Evolutionary conservation across 2,888 invertebrate genomes (phyloP).

Genomic region (Acanthosepion pharaonis): DNA sequence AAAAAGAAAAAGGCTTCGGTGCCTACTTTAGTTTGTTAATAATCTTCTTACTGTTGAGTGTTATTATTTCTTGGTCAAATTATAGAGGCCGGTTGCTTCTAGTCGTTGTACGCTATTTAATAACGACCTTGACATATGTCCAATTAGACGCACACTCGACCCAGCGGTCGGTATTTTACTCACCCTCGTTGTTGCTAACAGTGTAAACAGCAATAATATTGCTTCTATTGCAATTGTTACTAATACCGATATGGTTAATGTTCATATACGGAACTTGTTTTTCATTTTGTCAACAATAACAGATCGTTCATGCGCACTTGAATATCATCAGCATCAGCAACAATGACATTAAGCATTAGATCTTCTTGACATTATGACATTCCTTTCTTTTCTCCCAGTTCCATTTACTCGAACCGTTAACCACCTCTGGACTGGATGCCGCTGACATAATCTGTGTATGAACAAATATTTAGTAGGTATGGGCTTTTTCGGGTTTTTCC

Average conservation of each 20-base stretch:
- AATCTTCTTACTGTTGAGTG: neutral
- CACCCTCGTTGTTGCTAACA: neutral
- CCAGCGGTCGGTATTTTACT: neutral
- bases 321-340: neutral
- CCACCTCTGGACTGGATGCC: neutral
- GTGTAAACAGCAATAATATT: neutral
- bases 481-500: too few relatives aligned
- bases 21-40: neutral
- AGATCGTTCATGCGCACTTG: neutral
- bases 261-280: neutral
- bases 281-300: constrained; percentile 4
- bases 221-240: neutral
- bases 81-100: neutral
- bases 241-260: neutral
- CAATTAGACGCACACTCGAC: neutral
- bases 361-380: neutral
- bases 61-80: neutral
- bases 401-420: neutral
- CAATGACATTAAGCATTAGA: neutral
- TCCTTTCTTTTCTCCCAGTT: neutral
- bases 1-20: neutral
- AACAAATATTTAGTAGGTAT: too few relatives aligned
- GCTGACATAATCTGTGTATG: neutral
- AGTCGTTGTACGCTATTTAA: constrained; percentile 5
- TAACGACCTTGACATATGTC: constrained; percentile 33